A percentile compares a stretch with the other conserved stretches of the same genome.
These are phyloP conservation scores for Montipora foliosa DNA, from an alignment of 64 coral and sea anemone genomes.

Conservation along the genomic window DNA sequence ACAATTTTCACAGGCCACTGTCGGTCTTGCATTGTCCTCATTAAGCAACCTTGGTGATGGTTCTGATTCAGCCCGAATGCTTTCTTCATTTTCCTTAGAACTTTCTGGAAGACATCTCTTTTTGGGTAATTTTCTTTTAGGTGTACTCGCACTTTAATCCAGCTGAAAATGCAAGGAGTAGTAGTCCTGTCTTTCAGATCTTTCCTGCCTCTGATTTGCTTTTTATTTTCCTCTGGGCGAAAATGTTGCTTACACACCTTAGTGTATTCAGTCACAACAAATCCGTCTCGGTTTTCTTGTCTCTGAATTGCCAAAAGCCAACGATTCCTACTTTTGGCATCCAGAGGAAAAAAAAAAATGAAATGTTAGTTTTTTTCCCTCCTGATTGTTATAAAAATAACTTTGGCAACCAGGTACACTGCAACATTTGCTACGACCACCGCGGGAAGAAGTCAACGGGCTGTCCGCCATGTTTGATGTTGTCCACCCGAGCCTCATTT, in stretches of 20 bases:
- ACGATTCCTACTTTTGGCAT: neutral
- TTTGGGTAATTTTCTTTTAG: slow-evolving; percentile 27
- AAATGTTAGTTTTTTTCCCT: neutral
- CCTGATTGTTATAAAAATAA: neutral
- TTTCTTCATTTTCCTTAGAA: neutral
- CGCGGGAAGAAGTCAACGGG: neutral
- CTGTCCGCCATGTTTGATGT: too few relatives aligned
- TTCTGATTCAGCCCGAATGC: too few relatives aligned
- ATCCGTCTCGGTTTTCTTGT: slow-evolving; percentile 9
- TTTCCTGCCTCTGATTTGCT: neutral
- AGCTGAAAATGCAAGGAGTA: neutral
- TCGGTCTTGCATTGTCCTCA: too few relatives aligned
- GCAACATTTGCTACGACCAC: slow-evolving; percentile 41
- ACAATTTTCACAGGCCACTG: too few relatives aligned
- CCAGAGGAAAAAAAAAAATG: neutral
- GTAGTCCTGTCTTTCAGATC: too few relatives aligned
- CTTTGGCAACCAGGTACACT: slow-evolving; percentile 41
- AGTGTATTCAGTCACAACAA: slow-evolving; percentile 18
- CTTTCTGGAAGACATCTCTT: slow-evolving; percentile 40
- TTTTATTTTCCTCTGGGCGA: slow-evolving; percentile 37
- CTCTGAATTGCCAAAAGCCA: slow-evolving; percentile 51
- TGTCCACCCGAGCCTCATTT: too few relatives aligned
- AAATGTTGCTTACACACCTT: slow-evolving; percentile 29
- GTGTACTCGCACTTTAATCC: neutral
- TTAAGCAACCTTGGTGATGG: too few relatives aligned